These are phyloP conservation scores for Pseudomyrmex concolor DNA, from an alignment of 1,140 invertebrate species.

Conservation along the genomic window DNA sequence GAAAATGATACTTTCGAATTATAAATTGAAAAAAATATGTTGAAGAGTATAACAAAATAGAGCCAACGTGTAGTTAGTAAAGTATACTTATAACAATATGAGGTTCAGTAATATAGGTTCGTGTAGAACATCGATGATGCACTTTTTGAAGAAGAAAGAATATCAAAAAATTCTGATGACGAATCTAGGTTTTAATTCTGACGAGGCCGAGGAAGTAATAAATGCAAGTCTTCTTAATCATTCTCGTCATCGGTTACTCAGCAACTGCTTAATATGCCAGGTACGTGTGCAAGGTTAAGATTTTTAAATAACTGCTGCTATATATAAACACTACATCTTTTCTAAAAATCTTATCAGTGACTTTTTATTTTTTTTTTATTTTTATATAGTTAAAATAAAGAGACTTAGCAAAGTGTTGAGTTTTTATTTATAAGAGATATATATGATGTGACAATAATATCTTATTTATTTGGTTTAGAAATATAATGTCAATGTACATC, in stretches of 20 bases:
- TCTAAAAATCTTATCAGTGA: not conserved
- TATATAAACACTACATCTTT: not conserved
- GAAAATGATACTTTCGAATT: too few species aligned
- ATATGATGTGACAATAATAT: not conserved
- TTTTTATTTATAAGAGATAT: too few species aligned
- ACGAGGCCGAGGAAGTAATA: not conserved
- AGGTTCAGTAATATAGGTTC: not conserved
- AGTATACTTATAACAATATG: conserved; percentile 14
- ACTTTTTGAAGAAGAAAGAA: not conserved
- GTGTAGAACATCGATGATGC: not conserved
- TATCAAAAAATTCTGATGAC: not conserved
- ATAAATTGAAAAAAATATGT: too few species aligned
- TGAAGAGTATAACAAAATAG: too few species aligned
- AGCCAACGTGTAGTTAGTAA: not conserved
- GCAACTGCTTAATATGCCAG: conserved; percentile 12
- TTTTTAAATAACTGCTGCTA: not conserved
- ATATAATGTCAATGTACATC: not conserved
- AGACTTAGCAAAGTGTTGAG: not conserved
- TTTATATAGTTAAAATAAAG: too few species aligned
- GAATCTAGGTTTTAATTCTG: conserved; percentile 28
- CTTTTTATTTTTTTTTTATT: not conserved
- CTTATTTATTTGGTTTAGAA: conserved; percentile 24
- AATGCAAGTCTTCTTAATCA: not conserved
- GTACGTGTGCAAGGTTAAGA: conserved; percentile 25
- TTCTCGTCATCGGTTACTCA: not conserved